Base-by-base conservation (phyloP, 2,113 vertebrate species). In the Myotis davidii region DNA sequence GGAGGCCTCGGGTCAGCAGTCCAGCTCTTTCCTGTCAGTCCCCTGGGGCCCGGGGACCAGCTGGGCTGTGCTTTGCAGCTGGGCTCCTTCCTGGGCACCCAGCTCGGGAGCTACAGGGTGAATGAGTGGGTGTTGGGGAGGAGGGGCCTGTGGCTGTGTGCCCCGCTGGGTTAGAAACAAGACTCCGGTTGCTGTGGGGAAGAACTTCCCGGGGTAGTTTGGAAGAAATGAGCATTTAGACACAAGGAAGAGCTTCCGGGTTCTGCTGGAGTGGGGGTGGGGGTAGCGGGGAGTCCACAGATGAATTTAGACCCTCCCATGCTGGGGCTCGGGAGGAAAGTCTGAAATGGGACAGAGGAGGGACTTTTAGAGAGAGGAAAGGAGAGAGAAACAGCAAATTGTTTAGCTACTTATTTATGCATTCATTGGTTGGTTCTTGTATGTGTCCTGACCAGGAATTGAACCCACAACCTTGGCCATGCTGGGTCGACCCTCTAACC, bases 1-100 rank as follows among this genome's bases (percentile, higher is more conserved):
- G 0, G 21, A 85, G 64, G 45, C 81, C 72, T 42, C 42, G 42
- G 77, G 39, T 90, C 96, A 96, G 92, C 87, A 93, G 59, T 72
- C 50, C 77, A 3, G 7, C 86, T 18, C 88, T 65, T 88, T 94
- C 84, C 69, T 32, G 76, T 32, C 34, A 74, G 84, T 61, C 39
- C 29, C 39, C 25, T 54, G 45, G 21, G 87, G 70, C 13, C 64
- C 0, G 4, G 45, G 72, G 72, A 52, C 56, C 13, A 9, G 25
- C 78, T 42, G n/a, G 12, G 42, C 87, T 69, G 21, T 32, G n/a
- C 39, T 45, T 45, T 48, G 45, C 52, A 85, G 86, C 61, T 83
- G 84, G 94, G n/a, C 37, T 50, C 59, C 89, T 81, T 45, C 52
- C 1, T 20, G 3, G 69, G 42, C 48, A 67, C 34, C 52, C 14